phyloP scores from a whole-genome alignment of 2,797 vertebrate species.

The Pangasius krempfi region DNA sequence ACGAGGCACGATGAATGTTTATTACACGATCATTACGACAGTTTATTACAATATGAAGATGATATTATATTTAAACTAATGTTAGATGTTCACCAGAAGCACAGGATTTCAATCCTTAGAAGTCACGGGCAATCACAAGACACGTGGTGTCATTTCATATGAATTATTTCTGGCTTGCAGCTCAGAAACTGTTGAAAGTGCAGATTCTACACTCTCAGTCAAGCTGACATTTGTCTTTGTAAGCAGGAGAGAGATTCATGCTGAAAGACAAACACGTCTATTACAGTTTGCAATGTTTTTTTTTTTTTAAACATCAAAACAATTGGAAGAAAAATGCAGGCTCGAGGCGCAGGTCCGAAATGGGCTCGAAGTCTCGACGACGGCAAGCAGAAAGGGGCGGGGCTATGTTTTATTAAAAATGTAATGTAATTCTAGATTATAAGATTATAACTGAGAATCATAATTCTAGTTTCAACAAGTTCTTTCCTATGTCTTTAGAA shows the following conservation, averaged over 20 bases:
- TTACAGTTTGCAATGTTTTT: neutral
- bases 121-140: neutral
- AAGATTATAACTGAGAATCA: neutral
- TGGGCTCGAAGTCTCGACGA: neutral
- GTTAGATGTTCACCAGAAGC: neutral
- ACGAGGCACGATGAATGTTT: neutral
- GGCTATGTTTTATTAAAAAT: neutral
- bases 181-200: constrained; percentile 8
- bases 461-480: neutral
- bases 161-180: constrained; percentile 6
- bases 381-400: neutral
- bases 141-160: neutral
- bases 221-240: neutral
- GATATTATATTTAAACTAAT: neutral
- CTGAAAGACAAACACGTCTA: constrained; percentile 2
- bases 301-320: neutral
- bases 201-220: neutral
- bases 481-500: neutral
- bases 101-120: neutral
- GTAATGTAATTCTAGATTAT: neutral
- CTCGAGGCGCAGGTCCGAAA: no score
- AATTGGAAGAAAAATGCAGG: neutral
- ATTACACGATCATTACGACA: neutral
- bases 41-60: no score
- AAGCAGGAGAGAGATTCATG: constrained; percentile 1